phyloP scores from a whole-genome alignment of 2,888 invertebrate species.

The Drosophila hamatofila region DNA sequence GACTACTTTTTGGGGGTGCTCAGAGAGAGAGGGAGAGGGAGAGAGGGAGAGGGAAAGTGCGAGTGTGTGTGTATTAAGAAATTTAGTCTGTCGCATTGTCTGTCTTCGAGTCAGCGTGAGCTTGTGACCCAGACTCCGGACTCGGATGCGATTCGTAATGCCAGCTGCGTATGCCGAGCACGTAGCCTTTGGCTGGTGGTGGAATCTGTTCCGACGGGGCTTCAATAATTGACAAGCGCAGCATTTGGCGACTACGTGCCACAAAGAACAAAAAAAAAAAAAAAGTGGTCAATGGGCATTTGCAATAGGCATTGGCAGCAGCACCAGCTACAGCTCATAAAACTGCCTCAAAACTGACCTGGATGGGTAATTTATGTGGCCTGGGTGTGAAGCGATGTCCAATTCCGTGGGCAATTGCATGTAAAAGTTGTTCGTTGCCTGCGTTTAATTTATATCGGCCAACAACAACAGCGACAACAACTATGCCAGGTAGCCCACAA shows the following conservation, averaged over 20 bases:
- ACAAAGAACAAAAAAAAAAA: neutral
- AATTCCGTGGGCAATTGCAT: slow-evolving; percentile 74
- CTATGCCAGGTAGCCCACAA: slow-evolving; percentile 59
- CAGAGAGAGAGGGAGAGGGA: neutral
- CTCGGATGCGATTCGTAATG: slow-evolving; percentile 38
- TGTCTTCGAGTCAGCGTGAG: slow-evolving; percentile 2
- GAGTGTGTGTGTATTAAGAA: slow-evolving; percentile 17
- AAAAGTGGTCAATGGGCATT: slow-evolving; percentile 13
- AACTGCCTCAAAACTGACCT: slow-evolving; percentile 73
- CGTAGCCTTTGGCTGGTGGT: slow-evolving; percentile 58
- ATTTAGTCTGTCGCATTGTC: slow-evolving; percentile 19
- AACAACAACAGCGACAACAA: slow-evolving; percentile 6
- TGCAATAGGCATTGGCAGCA: slow-evolving; percentile 20
- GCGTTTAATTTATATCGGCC: slow-evolving; percentile 75
- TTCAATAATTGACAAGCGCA: slow-evolving; percentile 66
- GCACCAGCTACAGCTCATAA: slow-evolving; percentile 53
- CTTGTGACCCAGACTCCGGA: slow-evolving; percentile 9
- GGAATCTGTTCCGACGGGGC: slow-evolving; percentile 62
- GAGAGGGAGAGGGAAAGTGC: neutral
- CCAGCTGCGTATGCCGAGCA: slow-evolving; percentile 63
- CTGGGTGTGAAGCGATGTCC: slow-evolving; percentile 66
- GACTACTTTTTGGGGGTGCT: slow-evolving; percentile 14
- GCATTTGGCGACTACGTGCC: slow-evolving; percentile 70
- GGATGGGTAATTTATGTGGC: slow-evolving; percentile 76
- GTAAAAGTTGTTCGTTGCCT: slow-evolving; percentile 74